Conservation (phyloP, 2,888 invertebrate genomes). For the Cheilosia vulpina region DNA sequence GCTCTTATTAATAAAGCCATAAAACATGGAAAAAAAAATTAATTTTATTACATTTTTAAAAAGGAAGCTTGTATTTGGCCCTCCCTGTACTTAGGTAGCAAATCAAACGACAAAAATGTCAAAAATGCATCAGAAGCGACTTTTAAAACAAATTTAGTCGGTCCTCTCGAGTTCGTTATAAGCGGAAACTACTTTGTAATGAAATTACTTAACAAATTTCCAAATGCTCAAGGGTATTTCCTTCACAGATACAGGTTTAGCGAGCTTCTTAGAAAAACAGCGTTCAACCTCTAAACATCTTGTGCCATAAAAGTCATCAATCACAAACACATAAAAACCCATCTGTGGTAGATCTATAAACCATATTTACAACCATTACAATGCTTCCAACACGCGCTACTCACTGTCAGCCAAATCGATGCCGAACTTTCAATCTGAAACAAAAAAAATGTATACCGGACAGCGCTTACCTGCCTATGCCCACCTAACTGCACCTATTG, state of each 20-base stretch:
- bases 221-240: not conserved
- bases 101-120: no score
- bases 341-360: not conserved
- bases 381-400: not conserved
- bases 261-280: not conserved
- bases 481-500: not conserved
- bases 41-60: no score
- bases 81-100: no score
- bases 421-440: conserved; percentile 24
- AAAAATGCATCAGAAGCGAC: no score
- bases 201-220: not conserved
- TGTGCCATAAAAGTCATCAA: conserved; percentile 19
- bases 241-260: not conserved
- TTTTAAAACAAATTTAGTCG: no score
- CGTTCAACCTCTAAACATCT: not conserved
- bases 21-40: no score
- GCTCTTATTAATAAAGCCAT: no score
- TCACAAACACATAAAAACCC: conserved; percentile 4
- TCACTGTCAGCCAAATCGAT: conserved; percentile 18
- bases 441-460: conserved; percentile 8
- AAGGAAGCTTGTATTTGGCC: no score
- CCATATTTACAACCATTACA: conserved; percentile 24
- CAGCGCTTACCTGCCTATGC: not conserved
- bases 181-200: no score
- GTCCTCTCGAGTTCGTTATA: no score